A percentile compares a stretch with the other conserved stretches of the same genome.
Evolutionary conservation across 35 echinoderm and acorn worm species (phyloP).

Genomic region (Diadema setosum): DNA sequence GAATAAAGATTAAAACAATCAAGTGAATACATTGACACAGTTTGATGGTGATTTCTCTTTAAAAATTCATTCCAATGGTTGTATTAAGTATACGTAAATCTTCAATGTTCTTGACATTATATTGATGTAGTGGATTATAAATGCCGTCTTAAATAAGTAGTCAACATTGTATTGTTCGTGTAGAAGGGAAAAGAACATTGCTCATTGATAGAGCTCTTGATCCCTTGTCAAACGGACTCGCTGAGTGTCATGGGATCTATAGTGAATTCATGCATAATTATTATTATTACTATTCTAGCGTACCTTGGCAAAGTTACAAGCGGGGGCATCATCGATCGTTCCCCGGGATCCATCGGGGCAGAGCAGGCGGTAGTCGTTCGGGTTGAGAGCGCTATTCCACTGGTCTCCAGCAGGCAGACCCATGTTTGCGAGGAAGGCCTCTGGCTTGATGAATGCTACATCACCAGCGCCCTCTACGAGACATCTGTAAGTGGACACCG

Average conservation of each 20-base stretch:
- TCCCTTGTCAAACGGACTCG: not conserved
- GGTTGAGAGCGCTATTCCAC: slow-evolving; percentile 20
- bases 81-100: no score
- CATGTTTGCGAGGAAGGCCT: slow-evolving; percentile 33
- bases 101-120: no score
- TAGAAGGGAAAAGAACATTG: no score
- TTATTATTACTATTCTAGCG: not conserved
- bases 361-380: slow-evolving; percentile 36
- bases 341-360: slow-evolving; percentile 39
- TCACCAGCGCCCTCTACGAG: slow-evolving; percentile 62
- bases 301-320: slow-evolving; percentile 74
- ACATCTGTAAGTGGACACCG: no score
- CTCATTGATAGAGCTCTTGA: not conserved
- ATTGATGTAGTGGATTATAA: no score
- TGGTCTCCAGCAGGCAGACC: not conserved
- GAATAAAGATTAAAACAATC: no score
- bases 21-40: no score
- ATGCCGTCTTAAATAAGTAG: no score
- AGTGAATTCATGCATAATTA: not conserved
- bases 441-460: slow-evolving; percentile 84
- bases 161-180: no score
- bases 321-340: not conserved
- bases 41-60: no score
- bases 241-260: no score
- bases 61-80: no score